Evolutionary conservation across 2,797 vertebrate species (phyloP), one percentile per base, ranked within the genome.

Genomic region (Austrolebias charrua): DNA sequence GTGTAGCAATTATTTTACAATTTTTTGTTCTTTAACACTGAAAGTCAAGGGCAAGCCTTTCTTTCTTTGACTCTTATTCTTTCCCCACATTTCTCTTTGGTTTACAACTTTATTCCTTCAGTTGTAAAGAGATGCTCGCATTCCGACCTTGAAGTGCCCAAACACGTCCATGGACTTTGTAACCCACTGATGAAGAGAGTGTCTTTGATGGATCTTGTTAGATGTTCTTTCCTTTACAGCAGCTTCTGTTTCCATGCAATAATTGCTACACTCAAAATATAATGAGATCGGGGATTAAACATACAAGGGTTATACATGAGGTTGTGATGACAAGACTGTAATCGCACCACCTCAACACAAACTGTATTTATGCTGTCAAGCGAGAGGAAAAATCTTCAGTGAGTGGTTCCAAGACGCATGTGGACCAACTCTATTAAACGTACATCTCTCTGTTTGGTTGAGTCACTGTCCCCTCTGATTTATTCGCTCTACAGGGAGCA

Each of bases 61-160:
- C 31, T 33, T 50, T n/a, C 2, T 48, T 48, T 48, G 46, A 12
- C 19, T 38, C 10, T 49, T 49, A 6, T 20, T 42, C 35, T 20
- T 29, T 6, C 28, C n/a, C 4, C 6, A 16, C 15, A n/a, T 1
- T 48, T 45, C 8, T 35, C 52, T 29, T 44, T 18, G 47, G 43
- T 64, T 66, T 42, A 75, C n/a, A 18, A 16, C 68, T 67, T 65
- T 56, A 43, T 69, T 71, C 71, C 55, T 59, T 55, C 64, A 52
- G 56, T 66, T 73, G 76, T 77, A 83, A 72, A 80, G 79, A 75
- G 70, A 80, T 78, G 53, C 54, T 63, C 65, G 78, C 74, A 78
- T 11, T 19, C 0, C 71, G 77, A 78, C 78, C 71, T 80, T 77
- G 55, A 68, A 64, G 69, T 59, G 60, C 66, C 62, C 53, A 28